These are phyloP conservation scores for Whitmania pigra DNA, from an alignment of 1,140 invertebrate genomes.

Conservation along the genomic window DNA sequence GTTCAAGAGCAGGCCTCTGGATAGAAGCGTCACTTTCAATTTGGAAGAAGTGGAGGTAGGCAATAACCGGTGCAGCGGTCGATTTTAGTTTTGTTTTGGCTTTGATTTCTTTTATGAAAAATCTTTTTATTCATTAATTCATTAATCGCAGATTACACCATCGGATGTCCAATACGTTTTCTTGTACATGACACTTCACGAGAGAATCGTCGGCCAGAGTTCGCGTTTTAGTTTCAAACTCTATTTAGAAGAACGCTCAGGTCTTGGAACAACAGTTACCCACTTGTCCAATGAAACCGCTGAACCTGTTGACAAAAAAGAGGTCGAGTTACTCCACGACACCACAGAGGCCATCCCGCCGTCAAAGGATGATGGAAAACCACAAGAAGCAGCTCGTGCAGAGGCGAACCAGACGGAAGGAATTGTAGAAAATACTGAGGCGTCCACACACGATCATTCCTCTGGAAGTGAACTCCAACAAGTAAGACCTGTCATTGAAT, in stretches of 20 bases:
- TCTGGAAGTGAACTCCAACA: no score
- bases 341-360: not conserved
- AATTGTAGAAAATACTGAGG: no score
- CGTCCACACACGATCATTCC: no score
- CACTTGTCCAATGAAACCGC: not conserved
- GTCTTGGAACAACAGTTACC: not conserved
- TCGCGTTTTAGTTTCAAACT: not conserved
- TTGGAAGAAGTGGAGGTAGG: not conserved
- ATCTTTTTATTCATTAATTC: not conserved
- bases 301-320: not conserved
- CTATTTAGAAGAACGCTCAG: not conserved
- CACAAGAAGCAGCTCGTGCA: not conserved
- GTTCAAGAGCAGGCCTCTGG: not conserved
- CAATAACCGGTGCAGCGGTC: not conserved
- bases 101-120: not conserved
- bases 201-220: slow-evolving; percentile 6
- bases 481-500: no score
- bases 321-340: not conserved
- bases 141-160: not conserved
- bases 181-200: not conserved
- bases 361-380: not conserved
- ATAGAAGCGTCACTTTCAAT: not conserved
- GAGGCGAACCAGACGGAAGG: not conserved
- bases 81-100: not conserved
- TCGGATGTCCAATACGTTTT: not conserved